These are phyloP conservation scores for Parascotia fuliginaria DNA, from an alignment of 2,888 invertebrate species.

Conservation along the genomic window DNA sequence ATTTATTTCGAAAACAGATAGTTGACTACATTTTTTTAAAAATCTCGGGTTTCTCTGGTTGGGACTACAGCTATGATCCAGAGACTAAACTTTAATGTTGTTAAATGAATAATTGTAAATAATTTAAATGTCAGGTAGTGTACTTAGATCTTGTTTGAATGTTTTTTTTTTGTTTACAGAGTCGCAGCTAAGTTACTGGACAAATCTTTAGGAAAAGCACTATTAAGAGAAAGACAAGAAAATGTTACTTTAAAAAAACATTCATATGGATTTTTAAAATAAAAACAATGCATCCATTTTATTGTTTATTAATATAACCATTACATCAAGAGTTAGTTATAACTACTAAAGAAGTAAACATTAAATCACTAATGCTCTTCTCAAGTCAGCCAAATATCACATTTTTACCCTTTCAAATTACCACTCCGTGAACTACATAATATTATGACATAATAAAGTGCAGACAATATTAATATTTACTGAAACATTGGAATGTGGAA, in stretches of 20 bases:
- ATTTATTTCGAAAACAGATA: too few species aligned
- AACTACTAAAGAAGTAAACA: conserved; percentile 10
- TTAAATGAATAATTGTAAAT: too few species aligned
- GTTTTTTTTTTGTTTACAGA: conserved; percentile 61
- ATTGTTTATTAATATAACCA: conserved; percentile 53
- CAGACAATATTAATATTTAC: too few species aligned
- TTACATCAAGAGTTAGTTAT: conserved; percentile 25
- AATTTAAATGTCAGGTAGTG: too few species aligned
- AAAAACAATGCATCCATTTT: conserved; percentile 48
- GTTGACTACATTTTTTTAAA: too few species aligned
- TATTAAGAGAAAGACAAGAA: conserved; percentile 85
- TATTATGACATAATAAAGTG: too few species aligned
- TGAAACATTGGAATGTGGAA: too few species aligned
- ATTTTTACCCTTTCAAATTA: conserved; percentile 26
- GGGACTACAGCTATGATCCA: too few species aligned
- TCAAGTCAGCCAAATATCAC: conserved; percentile 52
- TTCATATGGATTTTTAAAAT: conserved; percentile 86
- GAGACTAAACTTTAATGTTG: too few species aligned
- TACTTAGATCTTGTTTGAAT: too few species aligned
- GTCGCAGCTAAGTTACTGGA: conserved; percentile 88
- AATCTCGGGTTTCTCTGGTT: too few species aligned
- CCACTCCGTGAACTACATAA: background rate
- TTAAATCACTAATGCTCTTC: conserved; percentile 20
- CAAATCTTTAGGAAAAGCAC: conserved; percentile 87
- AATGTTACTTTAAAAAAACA: conserved; percentile 68